Evolutionary conservation across 2,113 vertebrate species (phyloP), one percentile per base, ranked within the genome.

Genomic region (Centropristis striata): DNA sequence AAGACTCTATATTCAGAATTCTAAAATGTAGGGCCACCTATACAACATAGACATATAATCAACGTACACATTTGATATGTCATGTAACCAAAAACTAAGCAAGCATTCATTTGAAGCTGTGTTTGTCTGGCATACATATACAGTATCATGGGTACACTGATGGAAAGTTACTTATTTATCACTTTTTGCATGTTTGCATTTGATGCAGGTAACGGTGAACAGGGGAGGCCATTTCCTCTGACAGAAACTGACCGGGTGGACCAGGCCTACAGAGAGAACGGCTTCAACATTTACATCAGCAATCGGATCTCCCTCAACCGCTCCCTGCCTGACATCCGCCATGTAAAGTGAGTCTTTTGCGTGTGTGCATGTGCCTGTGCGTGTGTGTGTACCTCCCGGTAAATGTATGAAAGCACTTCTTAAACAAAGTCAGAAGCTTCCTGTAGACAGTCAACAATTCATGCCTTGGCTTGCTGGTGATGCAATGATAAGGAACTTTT

Each of bases 231-330:
- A 2, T 98, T 96, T 70, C 97, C 97, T 0, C 93, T 99, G 93
- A 96, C 95, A 0, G 97, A 98, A 0, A 93, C 94, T 0, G 98
- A 99, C 71, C 92, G 94, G 61, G 96, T 96, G 55, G 98, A 99
- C 83, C 97, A 97, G 92, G 98, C 98, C 0, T 99, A 99, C 95
- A 92, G 97, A 58, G 98, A 99, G 91, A 99, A 99, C 77, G 98
- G 98, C 60, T 99, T 99, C 94, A 99, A 99, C 91, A 99, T 99
- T 85, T 99, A 96, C 32, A 95, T 99, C 94, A 99, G 98, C 25
- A 95, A 99, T 90, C 96, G 96, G 84, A 98, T 99, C 92, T 97
- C 98, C 54, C 95, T 99, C 69, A 98, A 99, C 91, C 95, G 98
- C 75, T 99, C 98, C n/a, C 91, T 99, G 71, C 96, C 98, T 0